Base-by-base conservation (phyloP, 2,113 vertebrate species). In the Alectura lathami region DNA sequence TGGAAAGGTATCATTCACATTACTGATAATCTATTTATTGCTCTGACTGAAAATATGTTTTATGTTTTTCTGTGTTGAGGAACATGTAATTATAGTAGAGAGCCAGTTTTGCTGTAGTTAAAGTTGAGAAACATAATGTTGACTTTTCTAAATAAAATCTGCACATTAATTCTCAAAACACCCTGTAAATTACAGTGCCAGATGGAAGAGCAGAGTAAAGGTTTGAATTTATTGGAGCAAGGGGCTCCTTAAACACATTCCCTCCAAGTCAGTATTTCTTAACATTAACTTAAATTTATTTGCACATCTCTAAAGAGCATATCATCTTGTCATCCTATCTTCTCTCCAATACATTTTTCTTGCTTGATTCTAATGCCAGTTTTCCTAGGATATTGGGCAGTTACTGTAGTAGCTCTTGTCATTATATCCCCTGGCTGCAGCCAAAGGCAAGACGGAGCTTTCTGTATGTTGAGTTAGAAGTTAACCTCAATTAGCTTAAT, bases 401-500 rank as follows among this genome's bases (percentile, higher is more conserved):
- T 70, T 82, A 51, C 56, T 59, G 27, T 7, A 64, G 38, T 51
- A 42, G 22, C 26, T 69, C 36, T 56, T 63, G 29, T 66, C 34
- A 69, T 43, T 43, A 60, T 69, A 73, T 36, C 9, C 42, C 8
- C 40, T 80, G 88, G n/a, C 36, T 80, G 53, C 87, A 83, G n/a
- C 17, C 36, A 73, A 42, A 20, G 82, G 30, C 18, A 88, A 50
- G n/a, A 60, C 2, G 32, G 21, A 51, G 20, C 7, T 57, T 90
- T 88, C 68, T 79, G 24, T 11, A 8, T 83, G 29, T 17, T 50
- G 43, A 80, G 50, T 47, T 80, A 86, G 75, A 78, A 45, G 48
- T 93, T 94, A 80, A 80, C 72, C 85, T 83, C 79, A 48, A 70
- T 93, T 91, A 92, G 50, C 29, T 88, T 54, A 92, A 88, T 62